Base-by-base conservation (phyloP, 2,113 vertebrate genomes). In the Gymnarchus niloticus region DNA sequence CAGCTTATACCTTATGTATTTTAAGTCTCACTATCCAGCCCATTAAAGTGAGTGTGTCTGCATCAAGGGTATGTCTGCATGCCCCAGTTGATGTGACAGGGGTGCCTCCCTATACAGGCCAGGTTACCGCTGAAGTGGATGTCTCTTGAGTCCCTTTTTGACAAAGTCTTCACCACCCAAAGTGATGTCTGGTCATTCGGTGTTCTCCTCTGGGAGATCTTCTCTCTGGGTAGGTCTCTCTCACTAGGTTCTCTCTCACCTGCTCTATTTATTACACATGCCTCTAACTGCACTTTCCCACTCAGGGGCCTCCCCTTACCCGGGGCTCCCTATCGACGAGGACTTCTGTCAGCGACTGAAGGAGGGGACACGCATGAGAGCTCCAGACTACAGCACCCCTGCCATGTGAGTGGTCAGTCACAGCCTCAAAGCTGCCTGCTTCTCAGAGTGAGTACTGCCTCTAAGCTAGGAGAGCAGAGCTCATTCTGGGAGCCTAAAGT, bases 61-160 rank as follows among this genome's bases (percentile, higher is more conserved):
- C 28, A 69, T 69, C 3, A 69, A 69, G 59, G 59, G 61, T 37
- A 33, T 33, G 61, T 1, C 61, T 28, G 28, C 28, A 69, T 25
- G 10, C 61, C 33, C 6, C 12, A 37, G 12, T n/a, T 6, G 14
- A 69, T 69, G 33, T 37, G 33, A 33, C 10, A 69, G 61, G 28
- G 19, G 61, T 93, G 77, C 92, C 80, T 84, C 87, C 89, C 82
- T 77, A 12, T 92, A 51, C 91, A 99, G 98, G 93, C 97, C 28
- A 95, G 98, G 19, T 96, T 99, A 87, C 98, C 98, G 78, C 95
- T 99, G 85, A 99, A 99, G 87, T 99, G 98, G 98, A 99, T 99
- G 98, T 96, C 98, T 89, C 97, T 97, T 0, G 98, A 99, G 90
- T 97, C 97, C 56, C 98, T 99, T 91, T 99, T 99, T 87, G 98